A percentile compares a stretch with the other conserved stretches of the same genome.
phyloP scores from a whole-genome alignment of 2,113 vertebrate genomes.

The Tragelaphus buxtoni region DNA sequence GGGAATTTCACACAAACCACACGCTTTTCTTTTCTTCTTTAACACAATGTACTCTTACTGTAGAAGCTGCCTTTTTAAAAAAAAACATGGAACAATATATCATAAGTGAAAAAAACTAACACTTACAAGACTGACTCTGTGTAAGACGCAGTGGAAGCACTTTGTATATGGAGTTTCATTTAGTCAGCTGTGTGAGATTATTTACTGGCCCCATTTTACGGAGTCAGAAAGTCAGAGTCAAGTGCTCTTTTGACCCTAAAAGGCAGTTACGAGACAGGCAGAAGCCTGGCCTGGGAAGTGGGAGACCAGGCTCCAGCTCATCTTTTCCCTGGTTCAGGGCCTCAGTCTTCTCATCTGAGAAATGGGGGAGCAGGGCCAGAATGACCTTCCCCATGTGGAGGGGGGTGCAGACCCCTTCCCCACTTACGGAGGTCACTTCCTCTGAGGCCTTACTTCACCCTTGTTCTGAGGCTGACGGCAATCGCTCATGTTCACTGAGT shows the following conservation, averaged over 20 bases:
- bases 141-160: rapidly evolving
- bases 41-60: background rate
- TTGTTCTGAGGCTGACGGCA: background rate
- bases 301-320: background rate
- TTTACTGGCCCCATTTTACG: background rate
- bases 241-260: background rate
- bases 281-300: background rate
- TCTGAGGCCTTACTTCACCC: background rate
- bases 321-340: background rate
- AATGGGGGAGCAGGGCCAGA: background rate
- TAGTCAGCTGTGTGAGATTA: background rate
- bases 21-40: background rate
- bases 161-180: background rate
- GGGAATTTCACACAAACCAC: background rate
- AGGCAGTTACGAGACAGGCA: background rate
- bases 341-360: background rate
- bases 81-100: background rate
- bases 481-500: rapidly evolving
- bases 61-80: background rate
- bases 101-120: background rate
- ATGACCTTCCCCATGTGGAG: background rate
- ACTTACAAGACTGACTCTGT: background rate
- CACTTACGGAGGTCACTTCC: background rate
- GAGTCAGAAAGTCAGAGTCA: background rate
- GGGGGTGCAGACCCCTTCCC: too few species aligned